Conservation (phyloP, 2,888 invertebrate genomes). For the Sminthurides aquaticus region DNA sequence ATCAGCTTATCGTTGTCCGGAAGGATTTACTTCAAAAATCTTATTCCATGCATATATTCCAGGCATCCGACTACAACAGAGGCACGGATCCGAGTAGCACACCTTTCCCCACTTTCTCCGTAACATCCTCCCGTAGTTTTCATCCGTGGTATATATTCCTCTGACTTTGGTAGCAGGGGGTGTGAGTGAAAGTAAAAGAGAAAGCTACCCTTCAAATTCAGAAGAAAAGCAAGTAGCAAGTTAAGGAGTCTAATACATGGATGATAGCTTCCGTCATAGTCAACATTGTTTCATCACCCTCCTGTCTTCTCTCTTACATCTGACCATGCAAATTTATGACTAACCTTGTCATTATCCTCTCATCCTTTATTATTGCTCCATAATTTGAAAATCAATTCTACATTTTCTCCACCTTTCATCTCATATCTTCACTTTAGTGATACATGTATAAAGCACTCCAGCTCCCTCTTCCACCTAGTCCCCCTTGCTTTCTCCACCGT, state of each 20-base stretch:
- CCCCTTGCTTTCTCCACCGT: too few species aligned
- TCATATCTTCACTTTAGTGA: too few species aligned
- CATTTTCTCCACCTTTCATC: neutral
- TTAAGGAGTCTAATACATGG: neutral
- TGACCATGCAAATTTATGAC: neutral
- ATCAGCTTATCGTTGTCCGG: neutral
- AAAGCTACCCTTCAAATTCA: neutral
- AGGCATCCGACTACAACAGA: too few species aligned
- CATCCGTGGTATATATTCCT: too few species aligned
- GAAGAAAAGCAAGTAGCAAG: neutral
- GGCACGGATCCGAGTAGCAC: too few species aligned
- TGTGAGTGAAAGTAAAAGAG: neutral
- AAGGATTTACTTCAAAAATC: neutral
- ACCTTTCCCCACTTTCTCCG: too few species aligned
- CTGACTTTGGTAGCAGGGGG: too few species aligned
- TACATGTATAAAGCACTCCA: too few species aligned
- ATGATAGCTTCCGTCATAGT: neutral
- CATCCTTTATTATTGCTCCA: neutral
- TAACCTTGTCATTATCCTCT: neutral
- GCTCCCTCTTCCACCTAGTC: too few species aligned
- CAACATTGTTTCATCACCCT: neutral
- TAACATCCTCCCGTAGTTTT: too few species aligned
- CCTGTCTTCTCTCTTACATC: neutral
- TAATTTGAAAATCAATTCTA: neutral
- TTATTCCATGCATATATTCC: neutral